phyloP scores from a whole-genome alignment of 2,797 vertebrate genomes.

The Meriones psammophilus region DNA sequence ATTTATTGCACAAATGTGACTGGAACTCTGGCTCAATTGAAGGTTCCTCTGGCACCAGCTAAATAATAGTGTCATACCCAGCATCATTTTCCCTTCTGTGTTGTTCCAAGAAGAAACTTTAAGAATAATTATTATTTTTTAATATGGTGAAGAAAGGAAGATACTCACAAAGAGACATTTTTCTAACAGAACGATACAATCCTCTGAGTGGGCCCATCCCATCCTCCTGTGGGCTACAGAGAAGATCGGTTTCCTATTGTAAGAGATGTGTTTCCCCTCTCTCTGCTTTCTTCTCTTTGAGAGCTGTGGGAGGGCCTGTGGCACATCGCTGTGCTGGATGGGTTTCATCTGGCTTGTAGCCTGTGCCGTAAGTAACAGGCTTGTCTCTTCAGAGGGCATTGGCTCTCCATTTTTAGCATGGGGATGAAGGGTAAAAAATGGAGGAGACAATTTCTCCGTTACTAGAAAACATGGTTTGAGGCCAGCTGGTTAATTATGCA shows the following conservation, averaged over 20 bases:
- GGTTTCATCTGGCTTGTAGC: slow-evolving; percentile 71
- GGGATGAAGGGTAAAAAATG: slow-evolving; percentile 73
- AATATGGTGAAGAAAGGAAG: slow-evolving; percentile 64
- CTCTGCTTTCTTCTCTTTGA: slow-evolving; percentile 12
- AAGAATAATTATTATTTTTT: slow-evolving; percentile 79
- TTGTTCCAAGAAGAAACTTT: slow-evolving; percentile 78
- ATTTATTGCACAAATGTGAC: slow-evolving; percentile 72
- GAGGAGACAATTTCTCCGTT: slow-evolving; percentile 71
- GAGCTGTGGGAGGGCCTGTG: slow-evolving; percentile 67
- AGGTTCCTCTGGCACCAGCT: slow-evolving; percentile 68
- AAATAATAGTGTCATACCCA: slow-evolving; percentile 55
- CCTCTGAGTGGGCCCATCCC: slow-evolving; percentile 56
- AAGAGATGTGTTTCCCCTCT: slow-evolving; percentile 59
- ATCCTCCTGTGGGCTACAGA: slow-evolving; percentile 44
- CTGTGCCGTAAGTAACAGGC: slow-evolving; percentile 67
- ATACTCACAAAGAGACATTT: slow-evolving; percentile 68
- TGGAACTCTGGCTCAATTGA: slow-evolving; percentile 64
- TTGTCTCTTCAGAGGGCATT: slow-evolving; percentile 72
- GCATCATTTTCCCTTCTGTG: slow-evolving; percentile 69
- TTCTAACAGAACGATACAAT: slow-evolving; percentile 63
- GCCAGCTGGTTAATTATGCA: slow-evolving; percentile 80
- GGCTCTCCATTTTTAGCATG: slow-evolving; percentile 75
- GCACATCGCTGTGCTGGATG: slow-evolving; percentile 54
- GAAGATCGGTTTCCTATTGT: slow-evolving; percentile 75
- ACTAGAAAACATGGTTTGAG: slow-evolving; percentile 81